phyloP scores from a whole-genome alignment of 2,113 vertebrate genomes.

The Cinclus cinclus region DNA sequence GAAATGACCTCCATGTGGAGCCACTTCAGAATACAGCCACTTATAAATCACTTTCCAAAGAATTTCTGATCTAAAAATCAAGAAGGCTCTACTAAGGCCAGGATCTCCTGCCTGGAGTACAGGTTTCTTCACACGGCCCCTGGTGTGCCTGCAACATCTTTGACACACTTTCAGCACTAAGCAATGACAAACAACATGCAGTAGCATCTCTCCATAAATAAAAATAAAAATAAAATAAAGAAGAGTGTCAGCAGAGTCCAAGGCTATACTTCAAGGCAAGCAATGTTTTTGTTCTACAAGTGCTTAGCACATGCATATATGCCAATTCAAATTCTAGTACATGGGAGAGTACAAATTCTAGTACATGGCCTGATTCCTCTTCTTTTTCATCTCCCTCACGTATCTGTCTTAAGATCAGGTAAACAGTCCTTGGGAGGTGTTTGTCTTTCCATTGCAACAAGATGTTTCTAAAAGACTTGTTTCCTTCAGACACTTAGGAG shows the following conservation, averaged over 20 bases:
- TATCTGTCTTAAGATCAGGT: background rate
- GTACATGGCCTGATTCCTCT: background rate
- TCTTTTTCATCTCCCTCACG: background rate
- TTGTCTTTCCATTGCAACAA: background rate
- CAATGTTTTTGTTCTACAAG: background rate
- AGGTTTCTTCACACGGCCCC: background rate
- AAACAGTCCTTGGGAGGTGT: background rate
- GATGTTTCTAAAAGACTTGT: background rate
- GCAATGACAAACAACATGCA: background rate
- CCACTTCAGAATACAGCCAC: background rate
- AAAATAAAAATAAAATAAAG: background rate
- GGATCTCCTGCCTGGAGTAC: background rate
- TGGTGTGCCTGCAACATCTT: background rate
- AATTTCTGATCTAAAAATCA: constrained; percentile 9
- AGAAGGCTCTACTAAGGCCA: background rate
- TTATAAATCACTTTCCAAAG: background rate
- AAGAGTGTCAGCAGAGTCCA: background rate
- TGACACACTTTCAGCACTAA: background rate
- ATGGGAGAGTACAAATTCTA: background rate
- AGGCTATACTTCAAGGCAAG: background rate
- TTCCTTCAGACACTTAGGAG: background rate
- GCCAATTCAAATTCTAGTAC: background rate
- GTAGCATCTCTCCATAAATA: background rate
- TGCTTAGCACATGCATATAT: background rate
- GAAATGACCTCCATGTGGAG: background rate